Conservation (phyloP, 2,797 vertebrate species). For the Epinephelus awoara region DNA sequence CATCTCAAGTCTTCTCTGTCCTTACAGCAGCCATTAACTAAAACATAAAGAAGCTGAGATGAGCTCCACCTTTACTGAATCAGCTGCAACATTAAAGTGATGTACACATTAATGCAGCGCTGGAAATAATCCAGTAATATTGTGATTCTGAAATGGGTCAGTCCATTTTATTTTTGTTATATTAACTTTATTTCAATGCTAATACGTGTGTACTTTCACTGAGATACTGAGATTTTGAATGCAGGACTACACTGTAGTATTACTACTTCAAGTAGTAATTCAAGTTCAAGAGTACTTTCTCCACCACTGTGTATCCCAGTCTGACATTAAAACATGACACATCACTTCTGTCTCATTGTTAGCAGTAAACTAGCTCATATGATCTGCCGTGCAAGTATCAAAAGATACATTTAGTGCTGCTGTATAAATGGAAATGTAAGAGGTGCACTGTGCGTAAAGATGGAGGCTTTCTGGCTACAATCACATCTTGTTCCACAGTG, state of each 20-base stretch:
- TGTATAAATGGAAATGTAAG: background rate
- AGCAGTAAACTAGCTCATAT: background rate
- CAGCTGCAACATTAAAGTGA: too few species aligned
- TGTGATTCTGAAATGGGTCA: background rate
- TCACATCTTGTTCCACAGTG: conserved; percentile 24
- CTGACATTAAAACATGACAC: background rate
- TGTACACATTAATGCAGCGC: background rate
- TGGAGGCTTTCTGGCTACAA: conserved; percentile 12
- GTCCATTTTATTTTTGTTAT: background rate
- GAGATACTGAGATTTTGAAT: background rate
- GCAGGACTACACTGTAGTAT: background rate
- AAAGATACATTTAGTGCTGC: background rate
- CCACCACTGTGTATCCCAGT: background rate
- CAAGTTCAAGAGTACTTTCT: background rate
- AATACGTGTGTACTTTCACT: background rate
- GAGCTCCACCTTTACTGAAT: background rate
- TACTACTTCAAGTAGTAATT: background rate
- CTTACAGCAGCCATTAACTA: background rate
- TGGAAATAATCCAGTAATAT: too few species aligned
- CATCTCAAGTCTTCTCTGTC: too few species aligned
- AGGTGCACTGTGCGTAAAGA: conserved; percentile 17
- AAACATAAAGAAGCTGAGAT: background rate
- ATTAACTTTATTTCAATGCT: background rate
- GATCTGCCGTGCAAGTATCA: background rate
- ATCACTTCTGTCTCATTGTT: background rate